phyloP scores from a whole-genome alignment of 2,113 vertebrate genomes.

The Microcebus griseorufus region DNA sequence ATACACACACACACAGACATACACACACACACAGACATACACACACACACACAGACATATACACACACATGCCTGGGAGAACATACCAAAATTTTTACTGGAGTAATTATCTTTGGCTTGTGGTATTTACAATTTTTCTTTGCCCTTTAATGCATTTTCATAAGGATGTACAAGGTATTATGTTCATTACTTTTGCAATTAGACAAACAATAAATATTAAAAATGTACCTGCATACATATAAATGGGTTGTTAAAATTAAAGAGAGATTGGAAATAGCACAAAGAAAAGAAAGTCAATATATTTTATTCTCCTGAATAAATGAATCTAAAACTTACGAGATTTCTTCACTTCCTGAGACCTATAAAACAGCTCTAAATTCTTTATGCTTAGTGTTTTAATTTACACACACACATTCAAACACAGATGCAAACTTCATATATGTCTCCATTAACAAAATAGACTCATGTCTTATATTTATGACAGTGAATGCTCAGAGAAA shows the following conservation, averaged over 20 bases:
- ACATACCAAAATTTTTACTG: background rate
- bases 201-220: background rate
- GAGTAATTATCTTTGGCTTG: background rate
- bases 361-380: background rate
- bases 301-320: constrained; percentile 36
- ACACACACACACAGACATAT: no score
- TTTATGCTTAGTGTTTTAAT: constrained; percentile 26
- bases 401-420: background rate
- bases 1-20: no score
- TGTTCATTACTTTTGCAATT: background rate
- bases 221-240: background rate
- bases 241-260: background rate
- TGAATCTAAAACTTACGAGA: background rate
- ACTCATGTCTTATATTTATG: background rate
- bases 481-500: background rate
- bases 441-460: background rate
- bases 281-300: background rate
- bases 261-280: background rate
- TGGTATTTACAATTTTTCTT: background rate
- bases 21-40: no score
- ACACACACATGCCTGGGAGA: background rate
- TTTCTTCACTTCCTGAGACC: background rate
- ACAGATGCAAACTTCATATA: background rate
- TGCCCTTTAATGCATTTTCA: background rate
- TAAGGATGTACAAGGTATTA: background rate